Evolutionary conservation across 2,888 invertebrate species (phyloP).

Genomic region (Platycheirus rosarum): DNA sequence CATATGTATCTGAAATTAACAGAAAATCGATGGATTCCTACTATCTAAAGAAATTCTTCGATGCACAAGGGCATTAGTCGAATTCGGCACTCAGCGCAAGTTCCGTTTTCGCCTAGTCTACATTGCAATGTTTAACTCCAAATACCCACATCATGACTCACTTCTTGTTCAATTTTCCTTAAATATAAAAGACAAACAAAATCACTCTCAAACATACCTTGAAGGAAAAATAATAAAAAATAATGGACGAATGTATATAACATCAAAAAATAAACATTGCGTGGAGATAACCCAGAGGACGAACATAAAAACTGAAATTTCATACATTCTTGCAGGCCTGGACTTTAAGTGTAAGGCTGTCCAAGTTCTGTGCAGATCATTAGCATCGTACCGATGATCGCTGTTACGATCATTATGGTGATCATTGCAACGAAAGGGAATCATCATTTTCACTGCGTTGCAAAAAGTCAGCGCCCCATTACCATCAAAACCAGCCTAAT

Average conservation of each 20-base stretch:
- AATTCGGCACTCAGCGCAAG: too few species aligned
- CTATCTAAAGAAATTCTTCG: too few species aligned
- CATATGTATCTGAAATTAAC: too few species aligned
- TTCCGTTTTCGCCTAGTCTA: too few species aligned
- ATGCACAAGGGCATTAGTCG: too few species aligned
- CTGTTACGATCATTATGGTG: constrained; percentile 28
- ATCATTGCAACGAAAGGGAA: constrained; percentile 32
- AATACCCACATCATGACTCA: not conserved
- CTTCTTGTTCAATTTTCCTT: constrained; percentile 30
- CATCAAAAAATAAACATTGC: constrained; percentile 3
- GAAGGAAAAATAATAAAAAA: constrained; percentile 21
- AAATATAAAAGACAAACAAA: constrained; percentile 23
- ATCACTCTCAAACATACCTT: constrained; percentile 16
- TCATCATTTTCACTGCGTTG: constrained; percentile 40
- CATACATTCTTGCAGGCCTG: constrained; percentile 43
- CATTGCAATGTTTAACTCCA: too few species aligned
- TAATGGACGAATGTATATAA: constrained; percentile 30
- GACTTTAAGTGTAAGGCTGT: not conserved
- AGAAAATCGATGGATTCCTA: too few species aligned
- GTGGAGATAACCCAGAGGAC: constrained; percentile 34
- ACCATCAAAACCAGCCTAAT: constrained; percentile 53
- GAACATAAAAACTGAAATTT: constrained; percentile 60
- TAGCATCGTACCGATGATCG: constrained; percentile 30
- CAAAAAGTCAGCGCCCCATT: constrained; percentile 39
- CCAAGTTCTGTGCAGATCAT: constrained; percentile 23